Percentiles rank a stretch among this genome's conserved stretches.
These are phyloP conservation scores for Scarus forsteni DNA, from an alignment of 2,797 vertebrate species.

Conservation along the genomic window DNA sequence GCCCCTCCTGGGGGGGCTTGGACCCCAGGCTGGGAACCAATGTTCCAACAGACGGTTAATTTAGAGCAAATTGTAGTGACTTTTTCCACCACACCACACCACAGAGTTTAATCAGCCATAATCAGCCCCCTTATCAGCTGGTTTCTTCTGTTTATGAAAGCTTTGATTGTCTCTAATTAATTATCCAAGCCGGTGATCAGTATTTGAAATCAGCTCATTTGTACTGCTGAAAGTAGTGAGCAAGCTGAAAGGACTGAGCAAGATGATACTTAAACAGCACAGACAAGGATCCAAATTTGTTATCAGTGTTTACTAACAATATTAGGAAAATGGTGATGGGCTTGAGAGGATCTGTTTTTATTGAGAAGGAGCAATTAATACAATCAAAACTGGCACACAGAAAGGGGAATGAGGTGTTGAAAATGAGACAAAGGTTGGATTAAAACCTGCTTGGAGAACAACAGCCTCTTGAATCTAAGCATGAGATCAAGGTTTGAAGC, in stretches of 20 bases:
- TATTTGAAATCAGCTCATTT: conserved; percentile 41
- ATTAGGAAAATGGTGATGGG: background rate
- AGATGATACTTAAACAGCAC: no score
- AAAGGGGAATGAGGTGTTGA: no score
- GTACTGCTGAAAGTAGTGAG: background rate
- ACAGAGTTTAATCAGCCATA: conserved; percentile 65
- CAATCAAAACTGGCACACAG: no score
- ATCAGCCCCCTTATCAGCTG: conserved; percentile 63
- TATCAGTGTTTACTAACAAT: background rate
- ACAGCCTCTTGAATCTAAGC: no score
- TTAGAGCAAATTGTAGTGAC: conserved; percentile 33
- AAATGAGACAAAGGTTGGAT: no score
- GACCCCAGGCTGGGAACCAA: conserved; percentile 5
- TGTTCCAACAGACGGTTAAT: conserved; percentile 30
- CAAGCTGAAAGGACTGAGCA: background rate
- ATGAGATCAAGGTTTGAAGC: no score
- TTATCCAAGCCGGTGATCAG: conserved; percentile 44
- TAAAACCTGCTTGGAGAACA: no score
- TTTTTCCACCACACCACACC: conserved; percentile 14
- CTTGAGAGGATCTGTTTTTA: background rate
- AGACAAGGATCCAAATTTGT: no score
- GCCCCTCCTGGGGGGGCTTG: no score
- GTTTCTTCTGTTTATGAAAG: conserved; percentile 65
- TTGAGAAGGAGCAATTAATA: no score
- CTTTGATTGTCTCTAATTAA: conserved; percentile 72